Base-by-base conservation (phyloP, 1,140 invertebrate species). In the Carposina sasakii region DNA sequence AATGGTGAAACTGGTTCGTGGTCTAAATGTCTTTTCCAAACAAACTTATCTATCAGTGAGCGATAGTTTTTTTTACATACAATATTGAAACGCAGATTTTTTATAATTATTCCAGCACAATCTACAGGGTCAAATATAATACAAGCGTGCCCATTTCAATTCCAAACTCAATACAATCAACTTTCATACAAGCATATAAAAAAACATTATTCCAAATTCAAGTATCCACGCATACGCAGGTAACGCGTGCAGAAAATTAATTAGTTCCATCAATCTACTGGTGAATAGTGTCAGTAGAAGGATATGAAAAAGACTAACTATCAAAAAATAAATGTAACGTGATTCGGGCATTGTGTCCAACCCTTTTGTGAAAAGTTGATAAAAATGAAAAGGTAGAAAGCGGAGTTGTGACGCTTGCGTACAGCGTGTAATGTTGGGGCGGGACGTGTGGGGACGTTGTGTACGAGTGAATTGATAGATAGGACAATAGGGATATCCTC, bases 221-320 rank as follows among this genome's bases (percentile, higher is more conserved):
- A 77, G 70, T 75, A 61, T 63, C 52, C 59, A 47, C 52, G 52
- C 39, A 54, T 54, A 61, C 64, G 58, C 57, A 69, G 56, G 68
- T 63, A 66, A 65, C 59, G n/a, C n/a, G n/a, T n/a, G n/a, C n/a
- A 75, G 67, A 66, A 76, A 77, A 83, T 83, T 81, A 83, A 83
- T 83, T 83, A 82, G 76, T 82, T 77, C 65, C 75, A 82, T 81
- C 76, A 71, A 77, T 82, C 78, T 81, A 60, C 60, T 24, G 37
- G 13, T 79, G 67, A 79, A 82, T 82, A 61, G 70, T 68, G 75
- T 74, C 72, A 71, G 60, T 45, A 55, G 49, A 48, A 34, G 13
- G 10, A 5, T 78, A 67, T 73, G 36, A 73, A 79, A 77, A 71
- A 58, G 56, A 53, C 61, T 61, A 58, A 48, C 52, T n/a, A 48